Evolutionary conservation across 2,113 vertebrate genomes (phyloP).

Genomic region (Dasyprocta punctata): DNA sequence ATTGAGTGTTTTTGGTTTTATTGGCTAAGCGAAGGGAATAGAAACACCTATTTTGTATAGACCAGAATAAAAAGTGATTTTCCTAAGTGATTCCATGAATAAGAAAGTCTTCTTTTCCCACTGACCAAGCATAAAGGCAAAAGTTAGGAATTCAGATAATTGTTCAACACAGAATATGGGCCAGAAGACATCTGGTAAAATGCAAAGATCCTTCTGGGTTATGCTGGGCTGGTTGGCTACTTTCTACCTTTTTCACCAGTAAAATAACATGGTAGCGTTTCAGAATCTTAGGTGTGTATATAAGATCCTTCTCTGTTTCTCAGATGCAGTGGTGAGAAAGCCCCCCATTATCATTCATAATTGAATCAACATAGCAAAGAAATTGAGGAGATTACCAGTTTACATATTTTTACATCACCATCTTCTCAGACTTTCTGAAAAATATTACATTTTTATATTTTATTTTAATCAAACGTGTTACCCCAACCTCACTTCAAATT

Average conservation of each 20-base stretch:
- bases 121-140: not conserved
- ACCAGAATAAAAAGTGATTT: not conserved
- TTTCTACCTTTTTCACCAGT: not conserved
- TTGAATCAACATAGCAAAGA: not conserved
- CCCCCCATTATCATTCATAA: not conserved
- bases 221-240: not conserved
- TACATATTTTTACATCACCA: not conserved
- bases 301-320: not conserved
- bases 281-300: not conserved
- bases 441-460: constrained; percentile 25
- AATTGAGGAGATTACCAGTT: not conserved
- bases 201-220: not conserved
- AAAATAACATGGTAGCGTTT: not conserved
- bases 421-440: not conserved
- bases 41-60: not conserved
- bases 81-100: not conserved
- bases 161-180: not conserved
- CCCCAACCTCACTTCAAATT: not conserved
- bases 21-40: not conserved
- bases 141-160: not conserved
- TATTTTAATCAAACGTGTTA: not conserved
- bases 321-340: not conserved
- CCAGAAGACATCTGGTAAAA: not conserved
- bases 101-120: not conserved
- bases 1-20: not conserved